phyloP scores from a whole-genome alignment of 2,888 invertebrate species.

The Amphipoea lucens region DNA sequence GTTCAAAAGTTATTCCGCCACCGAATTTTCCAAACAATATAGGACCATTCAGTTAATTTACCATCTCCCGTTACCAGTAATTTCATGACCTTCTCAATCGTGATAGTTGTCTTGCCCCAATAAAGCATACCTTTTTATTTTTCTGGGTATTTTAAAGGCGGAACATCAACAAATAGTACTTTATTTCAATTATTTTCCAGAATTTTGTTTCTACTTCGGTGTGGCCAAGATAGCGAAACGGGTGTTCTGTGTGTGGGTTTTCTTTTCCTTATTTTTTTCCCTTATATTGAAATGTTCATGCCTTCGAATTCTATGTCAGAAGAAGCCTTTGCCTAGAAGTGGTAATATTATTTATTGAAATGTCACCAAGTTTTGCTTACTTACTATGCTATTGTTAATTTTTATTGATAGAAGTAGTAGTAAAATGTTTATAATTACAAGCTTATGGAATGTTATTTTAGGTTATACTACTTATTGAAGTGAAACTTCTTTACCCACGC shows the following conservation, averaged over 20 bases:
- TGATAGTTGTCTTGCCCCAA: background rate
- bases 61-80: background rate
- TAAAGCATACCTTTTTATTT: background rate
- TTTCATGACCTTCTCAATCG: background rate
- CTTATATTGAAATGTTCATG: background rate
- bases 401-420: background rate
- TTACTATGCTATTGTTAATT: background rate
- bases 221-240: conserved; percentile 74
- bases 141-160: background rate
- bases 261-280: conserved; percentile 21
- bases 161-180: conserved; percentile 5
- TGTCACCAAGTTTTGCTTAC: background rate
- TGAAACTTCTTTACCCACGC: too few relatives aligned
- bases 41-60: background rate
- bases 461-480: background rate
- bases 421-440: background rate
- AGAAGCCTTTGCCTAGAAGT: background rate
- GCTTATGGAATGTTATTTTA: background rate
- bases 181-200: conserved; percentile 67
- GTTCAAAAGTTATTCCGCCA: background rate
- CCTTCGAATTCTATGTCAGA: background rate
- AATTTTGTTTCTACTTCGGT: conserved; percentile 67
- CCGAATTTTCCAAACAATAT: background rate
- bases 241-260: conserved; percentile 68
- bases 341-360: background rate